A percentile compares a stretch with the other conserved stretches of the same genome.
These are phyloP conservation scores for Gandaritis pyraliata DNA, from an alignment of 2,888 invertebrate species.

Conservation along the genomic window DNA sequence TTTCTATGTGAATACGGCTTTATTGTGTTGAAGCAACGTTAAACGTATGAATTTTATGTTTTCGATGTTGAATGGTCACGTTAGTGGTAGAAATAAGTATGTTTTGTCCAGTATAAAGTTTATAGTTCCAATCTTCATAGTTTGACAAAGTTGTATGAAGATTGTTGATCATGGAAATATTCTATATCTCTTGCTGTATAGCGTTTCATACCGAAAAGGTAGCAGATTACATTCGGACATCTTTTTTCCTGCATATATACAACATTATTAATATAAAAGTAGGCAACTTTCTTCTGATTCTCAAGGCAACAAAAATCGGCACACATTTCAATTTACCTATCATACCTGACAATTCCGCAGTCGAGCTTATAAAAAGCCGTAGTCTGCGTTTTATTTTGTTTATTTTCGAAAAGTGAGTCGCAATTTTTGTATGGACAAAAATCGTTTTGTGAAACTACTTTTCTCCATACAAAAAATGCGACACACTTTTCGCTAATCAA, in stretches of 20 bases:
- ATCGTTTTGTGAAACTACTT: no score
- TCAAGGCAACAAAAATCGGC: not conserved
- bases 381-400: no score
- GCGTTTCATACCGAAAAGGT: conserved; percentile 5
- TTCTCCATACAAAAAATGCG: no score
- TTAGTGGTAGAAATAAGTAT: conserved; percentile 24
- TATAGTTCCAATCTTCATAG: conserved; percentile 40
- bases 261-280: conserved; percentile 3
- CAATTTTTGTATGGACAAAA: no score
- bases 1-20: conserved; percentile 13
- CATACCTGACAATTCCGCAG: not conserved
- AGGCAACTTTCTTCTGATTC: not conserved
- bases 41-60: conserved; percentile 23
- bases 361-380: no score
- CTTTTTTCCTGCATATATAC: conserved; percentile 10
- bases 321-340: not conserved
- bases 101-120: conserved; percentile 35
- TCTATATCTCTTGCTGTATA: not conserved
- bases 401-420: no score
- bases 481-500: no score
- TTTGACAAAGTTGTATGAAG: conserved; percentile 17
- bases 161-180: not conserved
- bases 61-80: conserved; percentile 11
- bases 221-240: not conserved
- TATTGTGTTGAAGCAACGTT: conserved; percentile 20